Percentiles rank a stretch among this genome's conserved stretches.
Evolutionary conservation across 2,797 vertebrate species (phyloP).

Genomic region (Periophthalmus magnuspinnatus): DNA sequence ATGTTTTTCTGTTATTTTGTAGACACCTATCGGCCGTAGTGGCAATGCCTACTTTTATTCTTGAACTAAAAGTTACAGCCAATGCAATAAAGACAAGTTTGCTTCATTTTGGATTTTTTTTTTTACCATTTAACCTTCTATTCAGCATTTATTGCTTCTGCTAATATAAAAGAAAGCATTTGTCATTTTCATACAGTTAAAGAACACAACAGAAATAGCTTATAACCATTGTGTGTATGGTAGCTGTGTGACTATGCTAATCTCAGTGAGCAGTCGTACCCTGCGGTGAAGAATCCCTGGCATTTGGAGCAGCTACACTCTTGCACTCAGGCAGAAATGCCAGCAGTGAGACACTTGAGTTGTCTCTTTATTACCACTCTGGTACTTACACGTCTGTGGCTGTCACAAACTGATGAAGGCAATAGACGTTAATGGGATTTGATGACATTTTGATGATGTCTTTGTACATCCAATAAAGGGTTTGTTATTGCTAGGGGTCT

Average conservation of each 20-base stretch:
- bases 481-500: conserved; percentile 25
- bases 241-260: conserved; percentile 45
- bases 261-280: conserved; percentile 45
- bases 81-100: no score
- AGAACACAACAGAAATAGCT: conserved; percentile 32
- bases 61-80: no score
- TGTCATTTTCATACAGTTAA: conserved; percentile 29
- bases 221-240: conserved; percentile 34
- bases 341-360: conserved; percentile 21
- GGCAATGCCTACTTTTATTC: no score
- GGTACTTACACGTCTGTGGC: conserved; percentile 15
- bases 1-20: no score
- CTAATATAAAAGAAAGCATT: conserved; percentile 9
- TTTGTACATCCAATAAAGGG: conserved; percentile 18
- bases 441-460: conserved; percentile 12
- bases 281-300: conserved; percentile 33
- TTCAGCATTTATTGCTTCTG: neutral
- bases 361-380: conserved; percentile 18
- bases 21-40: no score
- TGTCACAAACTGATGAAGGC: conserved; percentile 28
- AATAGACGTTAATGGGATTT: conserved; percentile 21
- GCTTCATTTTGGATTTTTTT: no score
- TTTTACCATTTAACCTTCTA: neutral
- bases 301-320: conserved; percentile 33
- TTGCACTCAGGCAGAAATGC: conserved; percentile 33